A percentile compares a stretch with the other conserved stretches of the same genome.
Conservation (phyloP, 1,140 invertebrate genomes). For the Contarinia nasturtii region DNA sequence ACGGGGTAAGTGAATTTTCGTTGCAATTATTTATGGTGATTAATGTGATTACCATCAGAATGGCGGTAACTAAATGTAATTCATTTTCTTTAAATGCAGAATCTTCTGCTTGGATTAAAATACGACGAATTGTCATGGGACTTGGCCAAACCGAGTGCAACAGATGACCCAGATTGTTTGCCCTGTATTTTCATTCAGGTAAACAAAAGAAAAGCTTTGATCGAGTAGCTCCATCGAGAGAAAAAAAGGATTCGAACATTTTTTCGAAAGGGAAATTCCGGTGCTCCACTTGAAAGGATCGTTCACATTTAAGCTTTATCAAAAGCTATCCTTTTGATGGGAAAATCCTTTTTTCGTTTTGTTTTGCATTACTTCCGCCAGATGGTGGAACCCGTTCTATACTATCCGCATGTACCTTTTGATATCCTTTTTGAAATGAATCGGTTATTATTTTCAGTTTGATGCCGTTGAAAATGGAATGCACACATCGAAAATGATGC, state of each 20-base stretch:
- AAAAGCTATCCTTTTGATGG: too few relatives aligned
- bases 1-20: constrained; percentile 73
- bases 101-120: constrained; percentile 59
- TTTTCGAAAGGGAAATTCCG: too few relatives aligned
- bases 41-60: neutral
- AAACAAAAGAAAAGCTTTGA: neutral
- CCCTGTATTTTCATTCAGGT: constrained; percentile 71
- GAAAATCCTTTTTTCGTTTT: too few relatives aligned
- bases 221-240: neutral
- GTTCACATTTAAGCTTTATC: neutral
- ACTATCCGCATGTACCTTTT: too few relatives aligned
- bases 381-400: too few relatives aligned
- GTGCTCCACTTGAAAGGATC: neutral
- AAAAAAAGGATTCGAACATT: neutral
- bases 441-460: constrained; percentile 31
- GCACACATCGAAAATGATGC: constrained; percentile 54
- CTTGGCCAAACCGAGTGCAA: constrained; percentile 65
- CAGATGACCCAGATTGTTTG: constrained; percentile 66
- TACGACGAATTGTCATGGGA: constrained; percentile 83
- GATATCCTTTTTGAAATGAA: neutral
- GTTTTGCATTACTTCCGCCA: too few relatives aligned
- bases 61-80: neutral
- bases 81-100: constrained; percentile 30
- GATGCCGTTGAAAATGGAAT: constrained; percentile 67
- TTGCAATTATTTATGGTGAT: too few relatives aligned